A percentile compares a stretch with the other conserved stretches of the same genome.
Conservation (phyloP, 2,113 vertebrate genomes). For the Myrmecophaga tridactyla region DNA sequence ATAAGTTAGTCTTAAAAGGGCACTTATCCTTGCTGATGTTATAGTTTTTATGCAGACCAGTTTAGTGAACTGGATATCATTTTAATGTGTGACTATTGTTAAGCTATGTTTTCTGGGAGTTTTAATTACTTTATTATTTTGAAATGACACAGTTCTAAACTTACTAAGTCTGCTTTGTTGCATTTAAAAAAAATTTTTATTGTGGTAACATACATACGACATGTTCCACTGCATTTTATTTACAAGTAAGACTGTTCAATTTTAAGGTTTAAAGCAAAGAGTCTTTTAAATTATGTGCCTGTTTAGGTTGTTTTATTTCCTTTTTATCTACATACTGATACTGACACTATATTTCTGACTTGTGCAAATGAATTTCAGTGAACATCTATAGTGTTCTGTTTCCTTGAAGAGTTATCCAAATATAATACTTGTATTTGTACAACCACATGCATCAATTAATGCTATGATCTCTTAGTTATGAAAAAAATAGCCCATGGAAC, state of each 20-base stretch:
- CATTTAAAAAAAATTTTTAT: not conserved
- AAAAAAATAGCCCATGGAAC: constrained; percentile 66
- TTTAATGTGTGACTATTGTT: constrained; percentile 51
- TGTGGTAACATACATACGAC: no score
- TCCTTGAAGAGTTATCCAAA: constrained; percentile 64
- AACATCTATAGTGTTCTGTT: constrained; percentile 54
- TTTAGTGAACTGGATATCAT: constrained; percentile 22
- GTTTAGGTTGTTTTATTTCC: not conserved
- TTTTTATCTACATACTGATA: not conserved
- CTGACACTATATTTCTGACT: constrained; percentile 28
- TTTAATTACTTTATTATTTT: constrained; percentile 65
- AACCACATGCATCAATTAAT: constrained; percentile 66
- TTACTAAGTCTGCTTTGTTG: not conserved
- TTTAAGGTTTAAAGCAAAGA: not conserved
- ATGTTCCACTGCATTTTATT: constrained; percentile 26
- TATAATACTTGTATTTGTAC: constrained; percentile 59
- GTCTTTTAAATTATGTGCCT: not conserved
- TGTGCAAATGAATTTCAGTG: constrained; percentile 60
- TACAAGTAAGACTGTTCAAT: not conserved
- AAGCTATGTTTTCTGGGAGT: constrained; percentile 46
- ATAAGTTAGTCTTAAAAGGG: constrained; percentile 58
- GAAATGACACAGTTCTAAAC: constrained; percentile 56
- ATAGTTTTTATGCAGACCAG: not conserved
- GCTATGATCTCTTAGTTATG: constrained; percentile 65
- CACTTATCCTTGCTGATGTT: constrained; percentile 45